Evolutionary conservation across 2,113 vertebrate species (phyloP).

Genomic region (Oreochromis tanganicae): DNA sequence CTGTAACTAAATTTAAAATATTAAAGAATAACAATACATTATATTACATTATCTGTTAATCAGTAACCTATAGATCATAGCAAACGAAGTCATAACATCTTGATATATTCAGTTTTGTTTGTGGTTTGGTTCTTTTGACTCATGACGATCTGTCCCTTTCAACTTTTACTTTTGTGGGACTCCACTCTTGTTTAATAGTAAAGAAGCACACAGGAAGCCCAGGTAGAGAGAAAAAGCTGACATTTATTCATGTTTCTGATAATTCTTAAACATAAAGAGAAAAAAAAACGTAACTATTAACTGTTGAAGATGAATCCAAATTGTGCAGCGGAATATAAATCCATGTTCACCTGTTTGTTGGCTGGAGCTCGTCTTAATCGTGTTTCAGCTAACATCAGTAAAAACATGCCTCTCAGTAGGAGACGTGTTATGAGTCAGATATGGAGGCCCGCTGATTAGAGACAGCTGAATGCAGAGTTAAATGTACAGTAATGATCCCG

Average conservation of each 20-base stretch:
- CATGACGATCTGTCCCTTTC: neutral
- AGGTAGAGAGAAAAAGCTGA: neutral
- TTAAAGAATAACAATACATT: neutral
- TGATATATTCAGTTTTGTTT: neutral
- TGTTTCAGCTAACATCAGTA: neutral
- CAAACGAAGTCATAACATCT: neutral
- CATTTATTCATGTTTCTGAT: neutral
- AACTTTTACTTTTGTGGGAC: neutral
- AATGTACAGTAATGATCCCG: neutral
- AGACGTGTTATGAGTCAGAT: neutral
- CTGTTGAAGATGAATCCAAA: neutral
- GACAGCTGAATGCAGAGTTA: neutral
- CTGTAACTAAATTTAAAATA: neutral
- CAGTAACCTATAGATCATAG: neutral
- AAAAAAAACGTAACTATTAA: neutral
- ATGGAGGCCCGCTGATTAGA: conserved; percentile 1
- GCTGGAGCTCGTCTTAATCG: neutral
- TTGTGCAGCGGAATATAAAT: neutral
- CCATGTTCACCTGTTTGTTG: neutral
- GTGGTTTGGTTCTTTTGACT: neutral
- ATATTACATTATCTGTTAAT: neutral
- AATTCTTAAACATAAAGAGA: neutral
- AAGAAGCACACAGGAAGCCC: neutral
- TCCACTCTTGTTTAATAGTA: neutral
- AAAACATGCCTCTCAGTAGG: neutral